Evolutionary conservation across 2,113 vertebrate species (phyloP).

Genomic region (Gobiocypris rarus): DNA sequence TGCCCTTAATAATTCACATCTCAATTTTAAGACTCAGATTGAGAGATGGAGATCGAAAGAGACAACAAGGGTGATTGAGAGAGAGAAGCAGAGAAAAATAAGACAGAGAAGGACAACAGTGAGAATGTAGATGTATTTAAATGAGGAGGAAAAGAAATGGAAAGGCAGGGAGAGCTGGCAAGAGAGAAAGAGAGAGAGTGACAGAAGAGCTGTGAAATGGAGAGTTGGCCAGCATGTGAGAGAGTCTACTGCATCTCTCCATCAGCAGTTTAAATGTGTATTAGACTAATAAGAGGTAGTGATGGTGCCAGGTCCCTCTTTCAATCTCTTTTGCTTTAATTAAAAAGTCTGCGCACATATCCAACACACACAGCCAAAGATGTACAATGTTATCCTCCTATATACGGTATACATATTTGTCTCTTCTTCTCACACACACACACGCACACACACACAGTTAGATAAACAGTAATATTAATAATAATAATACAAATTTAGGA

Average conservation of each 20-base stretch:
- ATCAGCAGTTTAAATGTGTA: slow-evolving; percentile 44
- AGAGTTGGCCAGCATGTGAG: slow-evolving; percentile 34
- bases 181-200: background rate
- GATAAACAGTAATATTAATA: no score
- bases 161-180: slow-evolving; percentile 1
- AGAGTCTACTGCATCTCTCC: slow-evolving; percentile 10
- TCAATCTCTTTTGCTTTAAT: slow-evolving; percentile 35
- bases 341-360: slow-evolving; percentile 30
- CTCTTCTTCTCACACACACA: no score
- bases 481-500: no score
- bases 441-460: no score
- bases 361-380: background rate
- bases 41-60: background rate
- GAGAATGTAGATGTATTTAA: slow-evolving; percentile 10
- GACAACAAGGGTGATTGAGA: slow-evolving; percentile 14
- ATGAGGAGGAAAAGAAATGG: slow-evolving; percentile 13
- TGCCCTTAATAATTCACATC: slow-evolving; percentile 63
- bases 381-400: background rate
- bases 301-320: slow-evolving; percentile 33
- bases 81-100: background rate
- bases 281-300: slow-evolving; percentile 41
- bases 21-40: slow-evolving; percentile 54
- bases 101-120: background rate
- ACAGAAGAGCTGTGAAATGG: slow-evolving; percentile 54
- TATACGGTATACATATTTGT: no score